A percentile compares a stretch with the other conserved stretches of the same genome.
Conservation (phyloP, 2,113 vertebrate species). For the Bos taurus region ARS-UCD2.0 NC_037340.1:1604001-1604500, state of each 20-base stretch:
- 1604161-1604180: background rate
- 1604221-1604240: background rate
- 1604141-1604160: background rate
- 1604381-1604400: background rate
- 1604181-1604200: background rate
- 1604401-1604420: background rate
- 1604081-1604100: background rate
- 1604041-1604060: rapidly evolving
- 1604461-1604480: background rate
- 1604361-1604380: background rate
- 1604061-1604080: background rate
- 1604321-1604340: background rate
- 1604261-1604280: background rate
- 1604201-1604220: background rate
- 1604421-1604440: background rate
- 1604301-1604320: background rate
- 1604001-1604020: background rate
- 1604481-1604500: background rate
- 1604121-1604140: background rate
- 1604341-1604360: background rate
- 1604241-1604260: background rate
- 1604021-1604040: background rate
- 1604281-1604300: background rate
- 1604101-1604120: background rate
- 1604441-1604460: background rate